Evolutionary conservation across 2,113 vertebrate genomes (phyloP), one percentile per base, ranked within the genome.

Genomic region (Calonectris borealis): DNA sequence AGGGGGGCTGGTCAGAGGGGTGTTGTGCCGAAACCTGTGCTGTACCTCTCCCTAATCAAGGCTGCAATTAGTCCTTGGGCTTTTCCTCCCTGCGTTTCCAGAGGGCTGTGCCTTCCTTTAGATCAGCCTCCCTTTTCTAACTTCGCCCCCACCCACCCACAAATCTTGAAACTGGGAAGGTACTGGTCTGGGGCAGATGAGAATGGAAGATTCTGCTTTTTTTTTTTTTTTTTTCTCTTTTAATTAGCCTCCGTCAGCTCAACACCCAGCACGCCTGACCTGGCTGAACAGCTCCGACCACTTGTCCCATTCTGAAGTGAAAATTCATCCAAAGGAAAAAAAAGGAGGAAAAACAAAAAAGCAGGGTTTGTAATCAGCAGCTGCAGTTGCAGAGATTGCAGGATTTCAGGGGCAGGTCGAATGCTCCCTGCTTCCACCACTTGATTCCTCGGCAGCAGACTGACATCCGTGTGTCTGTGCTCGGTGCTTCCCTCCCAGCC

Each of bases 21-120:
- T 92, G 90, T 70, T 87, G 88, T 86, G 90, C 95, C 25, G 19
- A 96, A 96, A 97, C 66, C 91, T 91, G 60, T 32, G 76, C 62
- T 87, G 71, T 48, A 49, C 58, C 57, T 95, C 79, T 86, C 77
- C 52, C 22, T 17, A 21, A 60, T 78, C 87, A 40, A 64, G 87
- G 83, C 82, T 86, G 54, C 61, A 64, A 84, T 84, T 64, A 58
- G 49, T 82, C 52, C 40, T 57, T 19, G 10, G 29, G 69, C 18
- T 62, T 72, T 68, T 52, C 26, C 62, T 34, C 57, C 7, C 42
- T 13, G 34, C 29, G 32, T 25, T 48, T 29, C 64, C 75, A 90
- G 38, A 25, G 52, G 78, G 22, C 40, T 92, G 46, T 2, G 7
- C 82, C 61, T 85, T 82, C 61, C 69, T 94, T 96, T 69, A 13